Conservation (phyloP, 2,888 invertebrate genomes). For the Sturmia bella region DNA sequence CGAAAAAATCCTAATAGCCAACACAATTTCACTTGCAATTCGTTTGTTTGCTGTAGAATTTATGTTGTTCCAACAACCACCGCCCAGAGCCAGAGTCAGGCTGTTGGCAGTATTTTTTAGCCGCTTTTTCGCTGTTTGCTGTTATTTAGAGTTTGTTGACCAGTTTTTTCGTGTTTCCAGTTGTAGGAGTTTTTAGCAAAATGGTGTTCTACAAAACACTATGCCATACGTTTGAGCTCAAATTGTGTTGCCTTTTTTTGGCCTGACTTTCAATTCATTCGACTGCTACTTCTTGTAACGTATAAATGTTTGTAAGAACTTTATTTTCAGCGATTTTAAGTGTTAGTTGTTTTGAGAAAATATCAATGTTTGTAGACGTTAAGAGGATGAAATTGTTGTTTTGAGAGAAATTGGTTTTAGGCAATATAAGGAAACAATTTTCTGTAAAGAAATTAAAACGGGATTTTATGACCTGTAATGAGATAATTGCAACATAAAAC, state of each 20-base stretch:
- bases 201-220: background rate
- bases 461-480: too few species aligned
- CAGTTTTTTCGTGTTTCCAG: conserved; percentile 30
- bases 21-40: conserved; percentile 19
- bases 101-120: background rate
- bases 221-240: background rate
- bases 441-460: too few species aligned
- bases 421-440: too few species aligned
- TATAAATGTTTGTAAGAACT: too few species aligned
- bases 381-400: too few species aligned
- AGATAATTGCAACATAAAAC: too few species aligned
- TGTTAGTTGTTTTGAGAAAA: too few species aligned
- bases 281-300: too few species aligned
- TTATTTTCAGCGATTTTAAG: too few species aligned
- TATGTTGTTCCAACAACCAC: conserved; percentile 21
- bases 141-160: conserved; percentile 32
- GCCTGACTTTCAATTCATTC: background rate
- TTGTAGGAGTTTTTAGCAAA: background rate
- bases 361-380: too few species aligned
- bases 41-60: conserved; percentile 29
- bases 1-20: background rate
- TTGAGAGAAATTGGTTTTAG: too few species aligned
- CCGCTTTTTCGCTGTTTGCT: background rate
- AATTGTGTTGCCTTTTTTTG: background rate
- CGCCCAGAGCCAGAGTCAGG: background rate